A percentile compares a stretch with the other conserved stretches of the same genome.
phyloP scores from a whole-genome alignment of 2,797 vertebrate species.

The Rhinogobio ventralis region DNA sequence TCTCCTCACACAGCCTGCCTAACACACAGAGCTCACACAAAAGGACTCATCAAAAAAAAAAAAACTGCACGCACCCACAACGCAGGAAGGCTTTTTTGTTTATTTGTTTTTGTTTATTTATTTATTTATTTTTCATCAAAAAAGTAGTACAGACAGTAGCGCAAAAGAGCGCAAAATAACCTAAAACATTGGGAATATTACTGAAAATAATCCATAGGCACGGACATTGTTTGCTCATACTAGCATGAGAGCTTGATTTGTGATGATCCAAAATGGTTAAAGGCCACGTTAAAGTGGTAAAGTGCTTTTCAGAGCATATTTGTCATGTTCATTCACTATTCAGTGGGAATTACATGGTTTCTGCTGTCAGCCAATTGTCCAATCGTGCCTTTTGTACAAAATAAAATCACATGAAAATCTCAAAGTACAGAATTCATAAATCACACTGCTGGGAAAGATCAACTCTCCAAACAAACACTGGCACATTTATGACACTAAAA shows the following conservation, averaged over 20 bases:
- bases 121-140: neutral
- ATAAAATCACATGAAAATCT: neutral
- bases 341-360: neutral
- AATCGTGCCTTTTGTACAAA: neutral
- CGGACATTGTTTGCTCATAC: neutral
- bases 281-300: neutral
- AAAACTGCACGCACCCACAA: constrained; percentile 24
- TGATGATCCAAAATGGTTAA: constrained; percentile 2
- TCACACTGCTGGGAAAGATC: constrained; percentile 8
- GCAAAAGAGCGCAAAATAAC: neutral
- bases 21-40: constrained; percentile 48
- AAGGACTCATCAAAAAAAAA: constrained; percentile 47
- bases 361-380: neutral
- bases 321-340: constrained; percentile 17
- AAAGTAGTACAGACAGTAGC: neutral
- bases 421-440: constrained; percentile 31
- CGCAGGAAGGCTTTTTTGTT: constrained; percentile 25
- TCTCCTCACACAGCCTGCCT: constrained; percentile 35
- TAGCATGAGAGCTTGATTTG: neutral
- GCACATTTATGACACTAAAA: constrained; percentile 6
- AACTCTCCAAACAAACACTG: constrained; percentile 9
- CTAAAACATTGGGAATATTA: constrained; percentile 5
- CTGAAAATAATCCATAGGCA: neutral
- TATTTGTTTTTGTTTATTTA: constrained; percentile 25
- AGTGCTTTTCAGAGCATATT: constrained; percentile 14